A percentile compares a stretch with the other conserved stretches of the same genome.
These are phyloP conservation scores for Neoitamus cyanurus DNA, from an alignment of 2,888 invertebrate species.

Conservation along the genomic window DNA sequence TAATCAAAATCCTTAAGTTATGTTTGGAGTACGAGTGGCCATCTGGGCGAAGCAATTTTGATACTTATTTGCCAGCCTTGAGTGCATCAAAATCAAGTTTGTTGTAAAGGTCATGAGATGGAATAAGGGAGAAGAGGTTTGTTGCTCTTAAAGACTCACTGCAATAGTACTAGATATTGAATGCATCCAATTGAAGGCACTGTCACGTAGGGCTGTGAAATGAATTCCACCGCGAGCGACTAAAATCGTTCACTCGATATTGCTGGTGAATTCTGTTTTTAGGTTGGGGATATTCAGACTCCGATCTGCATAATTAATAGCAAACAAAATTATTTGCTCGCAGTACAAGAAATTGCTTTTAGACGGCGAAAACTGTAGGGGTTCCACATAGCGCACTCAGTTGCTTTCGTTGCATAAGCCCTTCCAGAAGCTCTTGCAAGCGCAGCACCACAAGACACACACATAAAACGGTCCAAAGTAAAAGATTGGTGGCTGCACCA, in stretches of 20 bases:
- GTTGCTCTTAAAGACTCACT: no score
- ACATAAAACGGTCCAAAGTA: slow-evolving; percentile 7
- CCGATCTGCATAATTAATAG: slow-evolving; percentile 33
- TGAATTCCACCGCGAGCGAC: not conserved
- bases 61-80: no score
- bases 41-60: no score
- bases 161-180: no score
- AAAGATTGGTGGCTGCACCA: not conserved
- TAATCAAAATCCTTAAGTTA: no score
- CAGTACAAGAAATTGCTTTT: slow-evolving; percentile 30
- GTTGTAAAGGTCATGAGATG: no score
- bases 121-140: no score
- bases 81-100: no score
- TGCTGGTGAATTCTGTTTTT: not conserved
- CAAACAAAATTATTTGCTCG: slow-evolving; percentile 36
- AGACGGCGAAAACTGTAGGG: not conserved
- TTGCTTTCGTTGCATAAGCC: not conserved
- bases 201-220: no score
- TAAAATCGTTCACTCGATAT: not conserved
- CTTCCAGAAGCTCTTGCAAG: not conserved
- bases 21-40: no score
- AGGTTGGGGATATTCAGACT: not conserved
- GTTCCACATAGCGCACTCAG: not conserved
- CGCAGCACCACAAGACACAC: not conserved
- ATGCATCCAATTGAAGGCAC: no score